Base-by-base conservation (phyloP, 2,797 vertebrate genomes). In the Aldrovandia affinis region DNA sequence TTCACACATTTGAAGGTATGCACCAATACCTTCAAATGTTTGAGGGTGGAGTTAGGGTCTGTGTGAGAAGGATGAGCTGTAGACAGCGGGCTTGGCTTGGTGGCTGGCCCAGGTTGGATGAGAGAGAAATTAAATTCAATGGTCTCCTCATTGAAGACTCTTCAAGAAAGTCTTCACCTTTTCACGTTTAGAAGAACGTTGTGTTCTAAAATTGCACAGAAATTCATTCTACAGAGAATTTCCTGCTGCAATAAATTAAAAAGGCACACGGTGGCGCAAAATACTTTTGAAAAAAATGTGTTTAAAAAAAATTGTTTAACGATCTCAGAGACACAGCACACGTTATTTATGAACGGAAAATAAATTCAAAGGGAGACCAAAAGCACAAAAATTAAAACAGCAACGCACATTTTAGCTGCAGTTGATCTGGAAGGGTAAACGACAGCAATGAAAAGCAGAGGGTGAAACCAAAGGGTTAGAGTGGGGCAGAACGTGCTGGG, bases 361-460 rank as follows among this genome's bases (percentile, higher is more conserved):
- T 79, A 54, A 80, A 82, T 80, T 22, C 20, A 33, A 42, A n/a
- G 22, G 44, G 33, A 22, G 25, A 28, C 47, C 47, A 61, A 12
- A 44, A 1, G 28, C 52, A 10, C 15, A 3, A 36, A 80, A 18
- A 33, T 57, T 22, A 54, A 57, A 80, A 80, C 28, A n/a, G 28
- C 18, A 70, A 28, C 12, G 54, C n/a, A 20, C n/a, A n/a, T 77
- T n/a, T 44, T 20, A 15, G 36, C 3, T 25, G 73, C 30, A 22
- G 39, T 63, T 73, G 55, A 78, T 85, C 83, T 87, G 87, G 85
- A 86, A 89, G 87, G 84, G 85, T 86, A 87, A 87, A 87, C 86
- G 50, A 77, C 78, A 80, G 85, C 44, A 18, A 82, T 61, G 80
- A 65, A 55, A 20, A 6, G 20, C 25, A 86, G 65, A 81, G 73